Conservation (phyloP, 2,888 invertebrate species). For the Lamellibrachia columna region DNA sequence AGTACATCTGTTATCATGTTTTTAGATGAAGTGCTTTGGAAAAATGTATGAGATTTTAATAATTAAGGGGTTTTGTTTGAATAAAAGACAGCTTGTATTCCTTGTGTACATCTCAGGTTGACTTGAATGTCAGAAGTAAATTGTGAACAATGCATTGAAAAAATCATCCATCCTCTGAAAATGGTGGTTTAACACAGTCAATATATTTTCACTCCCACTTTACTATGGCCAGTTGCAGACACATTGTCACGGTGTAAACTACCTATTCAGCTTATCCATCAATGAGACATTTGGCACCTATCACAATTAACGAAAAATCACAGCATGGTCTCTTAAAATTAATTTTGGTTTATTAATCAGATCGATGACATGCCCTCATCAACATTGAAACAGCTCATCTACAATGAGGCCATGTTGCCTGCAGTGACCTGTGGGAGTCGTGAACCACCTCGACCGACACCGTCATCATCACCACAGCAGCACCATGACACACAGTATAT, state of each 20-base stretch:
- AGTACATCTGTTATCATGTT: neutral
- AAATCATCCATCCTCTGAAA: neutral
- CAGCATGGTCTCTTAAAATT: neutral
- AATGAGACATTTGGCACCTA: neutral
- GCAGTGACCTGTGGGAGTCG: neutral
- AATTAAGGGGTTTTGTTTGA: constrained; percentile 39
- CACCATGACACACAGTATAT: neutral
- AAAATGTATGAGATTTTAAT: constrained; percentile 27
- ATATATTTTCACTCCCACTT: neutral
- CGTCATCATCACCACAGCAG: neutral
- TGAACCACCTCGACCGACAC: neutral
- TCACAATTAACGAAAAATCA: neutral
- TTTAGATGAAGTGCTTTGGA: neutral
- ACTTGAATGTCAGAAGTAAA: neutral
- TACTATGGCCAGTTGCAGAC: neutral
- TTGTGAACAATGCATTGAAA: neutral
- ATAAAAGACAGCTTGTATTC: neutral
- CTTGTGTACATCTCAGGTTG: neutral
- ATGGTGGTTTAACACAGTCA: neutral
- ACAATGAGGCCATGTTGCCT: neutral
- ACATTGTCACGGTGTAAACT: neutral
- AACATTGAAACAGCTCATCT: constrained; percentile 31
- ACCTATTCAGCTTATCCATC: neutral
- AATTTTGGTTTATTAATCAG: constrained; percentile 33
- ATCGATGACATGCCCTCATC: constrained; percentile 50